Percentiles rank a stretch among this genome's conserved stretches.
Evolutionary conservation across 2,797 vertebrate species (phyloP).

Genomic region (Molossus alvarezi): DNA sequence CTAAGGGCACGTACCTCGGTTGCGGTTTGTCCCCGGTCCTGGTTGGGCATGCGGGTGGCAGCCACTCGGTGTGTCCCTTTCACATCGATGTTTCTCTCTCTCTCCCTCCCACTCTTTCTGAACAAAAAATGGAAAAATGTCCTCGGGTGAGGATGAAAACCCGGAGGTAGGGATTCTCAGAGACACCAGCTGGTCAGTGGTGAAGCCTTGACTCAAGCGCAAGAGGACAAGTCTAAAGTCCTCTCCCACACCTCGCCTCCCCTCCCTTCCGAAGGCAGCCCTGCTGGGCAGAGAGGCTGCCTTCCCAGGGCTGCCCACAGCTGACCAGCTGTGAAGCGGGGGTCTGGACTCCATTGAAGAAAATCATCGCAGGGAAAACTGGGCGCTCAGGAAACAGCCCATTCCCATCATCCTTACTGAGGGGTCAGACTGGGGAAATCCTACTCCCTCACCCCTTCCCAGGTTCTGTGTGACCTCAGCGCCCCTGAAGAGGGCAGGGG

Average conservation of each 20-base stretch:
- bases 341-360: not conserved
- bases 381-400: slow-evolving; percentile 17
- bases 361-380: not conserved
- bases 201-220: not conserved
- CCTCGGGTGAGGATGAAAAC: too few relatives aligned
- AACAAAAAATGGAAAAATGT: too few relatives aligned
- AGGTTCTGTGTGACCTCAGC: not conserved
- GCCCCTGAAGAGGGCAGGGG: not conserved
- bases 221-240: not conserved
- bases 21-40: too few relatives aligned
- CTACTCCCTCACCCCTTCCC: not conserved
- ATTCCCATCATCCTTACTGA: not conserved
- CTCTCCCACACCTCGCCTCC: not conserved
- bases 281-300: not conserved
- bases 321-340: not conserved
- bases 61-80: too few relatives aligned
- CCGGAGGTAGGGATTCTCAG: not conserved
- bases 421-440: not conserved
- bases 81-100: too few relatives aligned
- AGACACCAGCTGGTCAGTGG: not conserved
- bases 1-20: too few relatives aligned
- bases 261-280: not conserved
- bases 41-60: too few relatives aligned
- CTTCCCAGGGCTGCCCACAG: not conserved
- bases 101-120: too few relatives aligned